Evolutionary conservation across 2,113 vertebrate species (phyloP).

Genomic region (Xiphophorus maculatus): DNA sequence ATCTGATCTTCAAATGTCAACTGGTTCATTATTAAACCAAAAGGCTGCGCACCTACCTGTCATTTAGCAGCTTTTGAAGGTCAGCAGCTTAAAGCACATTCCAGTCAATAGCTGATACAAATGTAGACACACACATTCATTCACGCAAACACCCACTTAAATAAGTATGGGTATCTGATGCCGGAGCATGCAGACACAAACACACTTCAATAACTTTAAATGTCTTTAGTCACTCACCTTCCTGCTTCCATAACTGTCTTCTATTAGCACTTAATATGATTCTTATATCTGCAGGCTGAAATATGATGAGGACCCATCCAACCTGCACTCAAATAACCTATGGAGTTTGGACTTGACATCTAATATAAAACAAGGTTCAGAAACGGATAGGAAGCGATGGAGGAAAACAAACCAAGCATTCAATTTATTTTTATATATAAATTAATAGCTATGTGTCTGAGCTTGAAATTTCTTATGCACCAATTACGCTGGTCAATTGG

Average conservation of each 20-base stretch:
- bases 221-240: slow-evolving; percentile 50
- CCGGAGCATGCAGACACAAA: neutral
- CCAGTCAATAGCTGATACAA: slow-evolving; percentile 56
- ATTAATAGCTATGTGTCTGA: too few relatives aligned
- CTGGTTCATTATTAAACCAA: slow-evolving; percentile 63
- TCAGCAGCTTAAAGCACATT: slow-evolving; percentile 61
- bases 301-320: slow-evolving; percentile 16
- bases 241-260: slow-evolving; percentile 5
- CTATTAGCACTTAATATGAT: slow-evolving; percentile 34
- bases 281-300: slow-evolving; percentile 42
- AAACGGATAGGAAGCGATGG: slow-evolving; percentile 29
- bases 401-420: neutral
- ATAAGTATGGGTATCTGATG: neutral
- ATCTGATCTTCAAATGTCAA: slow-evolving; percentile 71
- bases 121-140: slow-evolving; percentile 8
- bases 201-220: slow-evolving; percentile 44
- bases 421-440: too few relatives aligned
- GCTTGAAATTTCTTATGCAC: too few relatives aligned
- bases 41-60: slow-evolving; percentile 50
- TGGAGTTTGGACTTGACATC: slow-evolving; percentile 16
- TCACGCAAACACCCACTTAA: neutral
- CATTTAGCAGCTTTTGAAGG: slow-evolving; percentile 64
- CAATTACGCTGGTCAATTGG: too few relatives aligned
- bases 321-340: slow-evolving; percentile 20
- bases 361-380: slow-evolving; percentile 28